phyloP scores from a whole-genome alignment of 1,140 invertebrate genomes.

The Drosophila punjabiensis region DNA sequence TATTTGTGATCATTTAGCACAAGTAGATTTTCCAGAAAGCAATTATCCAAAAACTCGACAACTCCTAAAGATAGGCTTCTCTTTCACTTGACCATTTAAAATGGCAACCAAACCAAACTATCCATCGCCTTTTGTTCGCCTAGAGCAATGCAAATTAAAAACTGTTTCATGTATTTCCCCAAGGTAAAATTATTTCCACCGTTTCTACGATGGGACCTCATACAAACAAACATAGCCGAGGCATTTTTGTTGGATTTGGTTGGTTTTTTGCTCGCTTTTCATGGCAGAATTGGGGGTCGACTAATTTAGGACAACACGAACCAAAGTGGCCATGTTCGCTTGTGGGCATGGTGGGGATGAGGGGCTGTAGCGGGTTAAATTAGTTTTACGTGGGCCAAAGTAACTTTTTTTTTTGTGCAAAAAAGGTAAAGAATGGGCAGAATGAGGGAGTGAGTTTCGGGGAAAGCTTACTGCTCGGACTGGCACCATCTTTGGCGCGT shows the following conservation, averaged over 20 bases:
- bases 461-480: slow-evolving; percentile 15
- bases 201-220: slow-evolving; percentile 17
- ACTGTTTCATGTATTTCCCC: slow-evolving; percentile 81
- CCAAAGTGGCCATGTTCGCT: slow-evolving; percentile 75
- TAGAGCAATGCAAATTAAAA: slow-evolving; percentile 79
- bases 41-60: not conserved
- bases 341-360: slow-evolving; percentile 18
- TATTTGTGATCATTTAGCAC: not conserved
- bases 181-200: slow-evolving; percentile 79
- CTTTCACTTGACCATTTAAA: slow-evolving; percentile 6
- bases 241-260: slow-evolving; percentile 47
- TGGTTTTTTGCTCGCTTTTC: slow-evolving; percentile 37
- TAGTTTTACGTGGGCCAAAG: slow-evolving; percentile 77
- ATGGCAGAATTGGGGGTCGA: slow-evolving; percentile 62
- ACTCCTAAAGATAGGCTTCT: not conserved
- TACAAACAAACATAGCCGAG: slow-evolving; percentile 28
- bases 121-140: slow-evolving; percentile 69
- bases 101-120: slow-evolving; percentile 48
- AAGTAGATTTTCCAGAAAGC: not conserved
- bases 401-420: slow-evolving; percentile 51
- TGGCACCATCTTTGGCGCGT: slow-evolving; percentile 75
- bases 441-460: not conserved
- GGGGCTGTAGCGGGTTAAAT: slow-evolving; percentile 72
- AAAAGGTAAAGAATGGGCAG: slow-evolving; percentile 16
- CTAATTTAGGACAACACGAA: slow-evolving; percentile 80